Evolutionary conservation across 2,888 invertebrate species (phyloP).

Genomic region (Hypsopygia costalis): DNA sequence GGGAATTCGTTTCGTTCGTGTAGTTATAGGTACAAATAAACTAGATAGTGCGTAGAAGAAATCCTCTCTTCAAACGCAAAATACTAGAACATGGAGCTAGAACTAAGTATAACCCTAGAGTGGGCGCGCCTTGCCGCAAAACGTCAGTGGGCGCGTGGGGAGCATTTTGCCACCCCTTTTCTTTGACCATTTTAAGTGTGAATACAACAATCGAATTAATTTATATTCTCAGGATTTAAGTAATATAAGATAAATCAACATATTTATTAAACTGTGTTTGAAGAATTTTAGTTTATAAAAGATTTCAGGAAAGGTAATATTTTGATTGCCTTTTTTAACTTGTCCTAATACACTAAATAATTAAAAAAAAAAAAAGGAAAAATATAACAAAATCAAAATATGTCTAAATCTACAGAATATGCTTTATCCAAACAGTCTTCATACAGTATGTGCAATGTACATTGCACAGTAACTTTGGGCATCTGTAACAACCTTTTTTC

Average conservation of each 20-base stretch:
- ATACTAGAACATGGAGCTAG: too few species aligned
- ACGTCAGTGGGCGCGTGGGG: slow-evolving; percentile 16
- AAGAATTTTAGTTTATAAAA: slow-evolving; percentile 7
- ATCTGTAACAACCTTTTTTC: slow-evolving; percentile 10
- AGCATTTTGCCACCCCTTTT: slow-evolving; percentile 15
- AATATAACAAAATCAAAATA: slow-evolving; percentile 3
- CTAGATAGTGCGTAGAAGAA: too few species aligned
- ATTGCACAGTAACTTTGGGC: slow-evolving; percentile 11
- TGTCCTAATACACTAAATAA: neutral
- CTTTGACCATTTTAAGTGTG: too few species aligned
- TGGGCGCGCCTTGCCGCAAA: slow-evolving; percentile 10
- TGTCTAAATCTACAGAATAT: slow-evolving; percentile 3
- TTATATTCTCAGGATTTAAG: slow-evolving; percentile 5
- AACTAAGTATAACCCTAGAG: slow-evolving; percentile 11
- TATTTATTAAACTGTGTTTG: slow-evolving; percentile 1
- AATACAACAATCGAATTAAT: slow-evolving; percentile 3
- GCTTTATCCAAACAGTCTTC: slow-evolving; percentile 1
- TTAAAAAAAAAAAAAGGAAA: neutral
- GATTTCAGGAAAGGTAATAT: neutral
- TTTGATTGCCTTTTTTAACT: slow-evolving; percentile 5
- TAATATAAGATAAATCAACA: slow-evolving; percentile 3
- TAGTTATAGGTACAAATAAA: too few species aligned
- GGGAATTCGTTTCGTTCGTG: too few species aligned
- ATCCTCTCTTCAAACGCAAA: too few species aligned
- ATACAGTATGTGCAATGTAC: slow-evolving; percentile 3